Conservation (phyloP, 2,113 vertebrate genomes). For the Choloepus hoffmanni region DNA sequence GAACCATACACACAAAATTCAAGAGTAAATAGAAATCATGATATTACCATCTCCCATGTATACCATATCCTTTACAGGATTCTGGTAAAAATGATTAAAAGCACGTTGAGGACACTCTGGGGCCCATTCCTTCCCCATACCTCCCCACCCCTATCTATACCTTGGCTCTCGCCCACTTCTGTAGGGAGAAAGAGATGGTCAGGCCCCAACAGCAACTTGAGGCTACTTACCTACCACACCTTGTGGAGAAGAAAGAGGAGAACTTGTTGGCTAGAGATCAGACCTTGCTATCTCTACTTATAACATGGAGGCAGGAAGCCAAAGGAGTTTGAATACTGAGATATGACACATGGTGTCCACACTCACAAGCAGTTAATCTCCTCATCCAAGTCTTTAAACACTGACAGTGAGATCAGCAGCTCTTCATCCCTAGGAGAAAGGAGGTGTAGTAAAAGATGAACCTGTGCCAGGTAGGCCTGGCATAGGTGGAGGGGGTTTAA, state of each 20-base stretch:
- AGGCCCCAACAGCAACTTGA: background rate
- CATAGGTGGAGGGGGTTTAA: too few species aligned
- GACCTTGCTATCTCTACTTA: background rate
- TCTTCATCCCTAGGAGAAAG: background rate
- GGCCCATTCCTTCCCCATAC: background rate
- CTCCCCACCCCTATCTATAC: background rate
- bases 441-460: background rate
- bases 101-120: background rate
- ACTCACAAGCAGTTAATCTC: background rate
- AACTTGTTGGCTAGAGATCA: background rate
- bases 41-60: background rate
- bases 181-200: background rate
- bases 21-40: background rate
- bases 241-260: background rate
- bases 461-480: background rate
- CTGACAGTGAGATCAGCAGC: background rate
- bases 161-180: background rate
- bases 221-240: background rate
- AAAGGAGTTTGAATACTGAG: background rate
- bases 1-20: background rate
- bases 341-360: background rate
- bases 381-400: background rate
- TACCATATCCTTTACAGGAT: background rate
- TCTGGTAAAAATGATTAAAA: background rate
- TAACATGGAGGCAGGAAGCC: background rate